Conservation (phyloP, 2,113 vertebrate species). For the Macquaria australasica region DNA sequence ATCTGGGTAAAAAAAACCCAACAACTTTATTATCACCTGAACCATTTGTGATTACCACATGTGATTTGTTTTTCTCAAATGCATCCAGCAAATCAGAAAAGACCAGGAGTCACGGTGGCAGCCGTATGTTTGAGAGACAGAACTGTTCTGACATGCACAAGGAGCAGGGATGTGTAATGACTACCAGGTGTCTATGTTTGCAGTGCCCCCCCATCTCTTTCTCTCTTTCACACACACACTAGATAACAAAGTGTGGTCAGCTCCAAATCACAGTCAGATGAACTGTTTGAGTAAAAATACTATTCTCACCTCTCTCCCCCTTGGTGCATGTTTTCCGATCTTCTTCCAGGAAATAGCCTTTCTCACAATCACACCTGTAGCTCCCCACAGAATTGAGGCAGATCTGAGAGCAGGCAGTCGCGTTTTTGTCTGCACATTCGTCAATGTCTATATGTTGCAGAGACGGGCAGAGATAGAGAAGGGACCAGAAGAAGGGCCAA, state of each 20-base stretch:
- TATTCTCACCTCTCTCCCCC: constrained; percentile 88
- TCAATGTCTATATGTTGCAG: constrained; percentile 87
- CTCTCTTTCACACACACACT: constrained; percentile 7
- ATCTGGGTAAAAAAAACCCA: constrained; percentile 30
- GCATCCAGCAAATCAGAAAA: constrained; percentile 68
- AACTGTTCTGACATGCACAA: constrained; percentile 72
- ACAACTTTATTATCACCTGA: constrained; percentile 40
- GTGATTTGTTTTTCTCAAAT: constrained; percentile 54
- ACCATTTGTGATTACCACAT: constrained; percentile 50
- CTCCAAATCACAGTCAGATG: constrained; percentile 52
- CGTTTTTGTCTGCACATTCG: constrained; percentile 89
- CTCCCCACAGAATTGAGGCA: constrained; percentile 93
- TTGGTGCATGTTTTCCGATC: constrained; percentile 91
- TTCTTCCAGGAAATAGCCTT: constrained; percentile 89
- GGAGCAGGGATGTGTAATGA: constrained; percentile 75
- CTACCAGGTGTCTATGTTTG: constrained; percentile 76
- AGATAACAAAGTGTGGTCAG: constrained; percentile 41
- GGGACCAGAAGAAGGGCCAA: not conserved
- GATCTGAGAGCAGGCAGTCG: constrained; percentile 90
- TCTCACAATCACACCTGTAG: constrained; percentile 93
- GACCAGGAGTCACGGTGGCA: constrained; percentile 64
- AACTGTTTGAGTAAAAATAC: constrained; percentile 33
- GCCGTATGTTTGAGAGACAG: constrained; percentile 53
- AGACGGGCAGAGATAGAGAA: constrained; percentile 12
- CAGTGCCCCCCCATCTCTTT: constrained; percentile 14